phyloP scores from a whole-genome alignment of 1,140 invertebrate genomes.

The Harlomillsia oculata region DNA sequence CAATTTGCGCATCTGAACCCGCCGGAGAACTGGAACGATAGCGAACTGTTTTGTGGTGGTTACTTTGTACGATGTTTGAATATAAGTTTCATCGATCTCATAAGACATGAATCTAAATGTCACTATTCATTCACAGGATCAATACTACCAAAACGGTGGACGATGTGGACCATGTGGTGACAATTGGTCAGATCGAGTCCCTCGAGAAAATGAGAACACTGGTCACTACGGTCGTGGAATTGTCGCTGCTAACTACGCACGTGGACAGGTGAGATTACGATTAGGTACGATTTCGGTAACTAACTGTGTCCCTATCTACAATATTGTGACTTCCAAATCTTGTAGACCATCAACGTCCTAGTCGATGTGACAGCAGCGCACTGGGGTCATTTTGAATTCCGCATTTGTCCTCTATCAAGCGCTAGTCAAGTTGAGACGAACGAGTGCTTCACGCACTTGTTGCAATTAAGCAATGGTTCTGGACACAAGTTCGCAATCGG shows the following conservation, averaged over 20 bases:
- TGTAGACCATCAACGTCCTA: conserved; percentile 53
- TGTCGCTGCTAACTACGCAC: no score
- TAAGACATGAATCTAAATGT: background rate
- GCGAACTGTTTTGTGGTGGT: conserved; percentile 35
- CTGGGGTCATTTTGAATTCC: conserved; percentile 38
- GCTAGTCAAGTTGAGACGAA: conserved; percentile 35
- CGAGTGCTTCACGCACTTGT: conserved; percentile 37
- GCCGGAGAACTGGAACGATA: conserved; percentile 39
- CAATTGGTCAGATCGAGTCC: no score
- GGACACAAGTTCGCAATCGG: conserved; percentile 25
- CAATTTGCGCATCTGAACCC: conserved; percentile 12
- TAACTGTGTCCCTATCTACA: no score
- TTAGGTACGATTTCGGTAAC: no score
- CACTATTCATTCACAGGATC: conserved; percentile 39
- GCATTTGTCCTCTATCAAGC: conserved; percentile 41
- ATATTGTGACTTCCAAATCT: no score
- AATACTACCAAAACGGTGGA: conserved; percentile 38
- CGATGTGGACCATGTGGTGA: conserved; percentile 41
- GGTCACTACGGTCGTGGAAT: no score
- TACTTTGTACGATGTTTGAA: conserved; percentile 4
- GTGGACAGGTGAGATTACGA: no score
- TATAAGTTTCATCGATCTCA: conserved; percentile 44
- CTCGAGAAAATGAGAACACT: no score
- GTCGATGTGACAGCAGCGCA: conserved; percentile 40
- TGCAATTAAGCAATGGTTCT: conserved; percentile 33